A percentile compares a stretch with the other conserved stretches of the same genome.
Conservation (phyloP, 2,888 invertebrate genomes). For the Blera fallax region DNA sequence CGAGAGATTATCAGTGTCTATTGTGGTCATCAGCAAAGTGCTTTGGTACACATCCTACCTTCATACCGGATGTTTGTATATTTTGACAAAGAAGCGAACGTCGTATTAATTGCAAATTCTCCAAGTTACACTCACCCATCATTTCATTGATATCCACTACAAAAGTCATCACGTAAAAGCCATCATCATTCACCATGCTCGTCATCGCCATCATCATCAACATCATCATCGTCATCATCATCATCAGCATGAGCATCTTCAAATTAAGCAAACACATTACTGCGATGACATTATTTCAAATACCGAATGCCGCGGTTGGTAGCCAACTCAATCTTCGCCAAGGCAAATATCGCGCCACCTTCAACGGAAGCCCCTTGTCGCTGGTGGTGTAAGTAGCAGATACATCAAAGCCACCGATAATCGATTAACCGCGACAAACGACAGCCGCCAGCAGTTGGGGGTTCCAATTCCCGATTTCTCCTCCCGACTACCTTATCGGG, state of each 20-base stretch:
- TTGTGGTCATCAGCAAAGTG: no score
- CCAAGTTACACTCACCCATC: conserved; percentile 20
- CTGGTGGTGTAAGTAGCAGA: conserved; percentile 54
- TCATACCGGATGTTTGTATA: conserved; percentile 34
- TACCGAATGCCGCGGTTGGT: conserved; percentile 65
- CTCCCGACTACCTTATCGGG: not conserved
- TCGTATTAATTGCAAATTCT: conserved; percentile 12
- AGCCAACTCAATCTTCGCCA: conserved; percentile 59
- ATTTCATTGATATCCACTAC: conserved; percentile 41
- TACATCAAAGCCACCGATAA: conserved; percentile 69
- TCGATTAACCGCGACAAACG: conserved; percentile 71
- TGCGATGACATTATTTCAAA: conserved; percentile 68
- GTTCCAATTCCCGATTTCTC: conserved; percentile 1
- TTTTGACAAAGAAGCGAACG: not conserved
- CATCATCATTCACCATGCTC: conserved; percentile 26
- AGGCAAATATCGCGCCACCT: conserved; percentile 52
- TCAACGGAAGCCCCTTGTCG: conserved; percentile 67
- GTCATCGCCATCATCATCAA: conserved; percentile 19
- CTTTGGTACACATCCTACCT: not conserved
- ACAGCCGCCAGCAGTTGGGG: conserved; percentile 36
- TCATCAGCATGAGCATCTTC: conserved; percentile 51
- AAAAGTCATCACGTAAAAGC: conserved; percentile 49
- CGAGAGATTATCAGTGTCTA: no score
- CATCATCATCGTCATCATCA: conserved; percentile 14
- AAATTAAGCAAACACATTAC: conserved; percentile 67